Conservation (phyloP, 2,888 invertebrate genomes). For the Mimas tiliae region DNA sequence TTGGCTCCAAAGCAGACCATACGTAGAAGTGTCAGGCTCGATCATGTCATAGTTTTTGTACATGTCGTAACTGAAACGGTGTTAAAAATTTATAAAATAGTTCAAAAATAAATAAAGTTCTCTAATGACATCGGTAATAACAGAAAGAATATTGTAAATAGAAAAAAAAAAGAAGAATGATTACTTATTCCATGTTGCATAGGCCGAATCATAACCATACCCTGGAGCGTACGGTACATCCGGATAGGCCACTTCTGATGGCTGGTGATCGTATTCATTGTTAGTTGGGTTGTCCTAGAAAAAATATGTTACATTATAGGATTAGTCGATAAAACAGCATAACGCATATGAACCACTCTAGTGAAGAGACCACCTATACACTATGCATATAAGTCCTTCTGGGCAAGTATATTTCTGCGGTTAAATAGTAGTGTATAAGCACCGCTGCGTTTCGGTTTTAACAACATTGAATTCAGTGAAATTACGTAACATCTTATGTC, state of each 20-base stretch:
- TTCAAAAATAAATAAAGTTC: background rate
- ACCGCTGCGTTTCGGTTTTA: too few species aligned
- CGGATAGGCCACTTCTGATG: slow-evolving; percentile 68
- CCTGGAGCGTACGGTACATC: slow-evolving; percentile 76
- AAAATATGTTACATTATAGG: background rate
- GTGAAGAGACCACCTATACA: too few species aligned
- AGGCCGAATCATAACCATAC: slow-evolving; percentile 64
- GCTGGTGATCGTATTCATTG: slow-evolving; percentile 58
- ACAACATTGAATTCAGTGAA: too few species aligned
- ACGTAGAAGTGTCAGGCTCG: slow-evolving; percentile 69
- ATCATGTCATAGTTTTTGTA: slow-evolving; percentile 63
- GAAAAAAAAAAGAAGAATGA: slow-evolving; percentile 19
- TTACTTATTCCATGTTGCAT: slow-evolving; percentile 60
- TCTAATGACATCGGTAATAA: background rate
- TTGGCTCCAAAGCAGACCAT: slow-evolving; percentile 73
- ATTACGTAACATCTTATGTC: too few species aligned
- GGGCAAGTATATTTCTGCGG: too few species aligned
- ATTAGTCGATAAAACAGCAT: background rate
- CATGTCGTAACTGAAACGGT: slow-evolving; percentile 66
- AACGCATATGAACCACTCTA: too few species aligned
- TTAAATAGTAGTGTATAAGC: too few species aligned
- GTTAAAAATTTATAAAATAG: background rate
- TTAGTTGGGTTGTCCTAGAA: slow-evolving; percentile 61
- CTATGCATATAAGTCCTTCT: too few species aligned
- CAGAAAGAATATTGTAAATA: background rate